A percentile compares a stretch with the other conserved stretches of the same genome.
phyloP scores from a whole-genome alignment of 2,888 invertebrate genomes.

The Leuctra nigra region DNA sequence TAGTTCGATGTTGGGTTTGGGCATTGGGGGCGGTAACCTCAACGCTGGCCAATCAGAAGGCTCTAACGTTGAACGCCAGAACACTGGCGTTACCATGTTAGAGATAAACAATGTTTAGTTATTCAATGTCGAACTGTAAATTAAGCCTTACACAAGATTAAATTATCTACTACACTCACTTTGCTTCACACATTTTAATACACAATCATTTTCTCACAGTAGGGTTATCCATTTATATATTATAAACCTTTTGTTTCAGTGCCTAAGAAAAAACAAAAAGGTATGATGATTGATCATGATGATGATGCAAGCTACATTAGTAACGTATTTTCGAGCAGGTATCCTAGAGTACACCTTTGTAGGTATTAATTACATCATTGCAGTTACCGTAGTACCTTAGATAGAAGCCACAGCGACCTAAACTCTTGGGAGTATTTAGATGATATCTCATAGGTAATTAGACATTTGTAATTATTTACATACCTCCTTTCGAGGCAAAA shows the following conservation, averaged over 20 bases:
- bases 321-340: conserved; percentile 20
- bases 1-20: no score
- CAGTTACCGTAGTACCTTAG: background rate
- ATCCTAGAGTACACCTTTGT: conserved; percentile 13
- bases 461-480: no score
- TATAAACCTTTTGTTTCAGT: conserved; percentile 31
- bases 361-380: background rate
- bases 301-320: conserved; percentile 18
- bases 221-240: background rate
- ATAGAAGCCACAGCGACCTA: background rate
- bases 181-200: background rate
- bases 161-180: background rate
- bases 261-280: conserved; percentile 34
- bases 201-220: background rate
- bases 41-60: no score
- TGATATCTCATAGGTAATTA: no score
- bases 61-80: no score
- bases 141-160: no score
- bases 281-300: conserved; percentile 28
- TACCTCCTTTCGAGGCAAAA: no score
- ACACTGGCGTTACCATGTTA: no score
- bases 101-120: no score
- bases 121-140: no score
- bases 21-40: no score
- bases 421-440: no score